Base-by-base conservation (phyloP, 2,113 vertebrate genomes). In the Caranx melampygus region DNA sequence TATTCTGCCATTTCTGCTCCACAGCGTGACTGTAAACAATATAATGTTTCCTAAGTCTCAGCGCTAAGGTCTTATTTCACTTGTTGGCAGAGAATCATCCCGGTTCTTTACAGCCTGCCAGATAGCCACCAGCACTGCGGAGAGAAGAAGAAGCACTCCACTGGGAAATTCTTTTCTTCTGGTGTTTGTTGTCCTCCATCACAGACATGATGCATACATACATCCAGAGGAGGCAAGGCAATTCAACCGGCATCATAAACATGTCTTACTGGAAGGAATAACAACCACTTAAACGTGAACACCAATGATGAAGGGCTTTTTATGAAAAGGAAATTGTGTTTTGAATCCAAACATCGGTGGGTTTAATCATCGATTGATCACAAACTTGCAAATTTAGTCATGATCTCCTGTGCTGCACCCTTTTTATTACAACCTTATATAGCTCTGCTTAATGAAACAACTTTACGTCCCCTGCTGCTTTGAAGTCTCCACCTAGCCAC, bases 11-110 rank as follows among this genome's bases (percentile, higher is more conserved):
- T 44, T 37, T 68, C 73, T 82, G 63, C 73, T 64, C 3, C 40
- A 42, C 21, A 37, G 67, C 66, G 14, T 5, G 57, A 75, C 67
- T 59, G 63, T 77, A 84, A 89, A 89, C 76, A 75, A 68, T 26
- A 63, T 77, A 57, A 63, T 37, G 80, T 71, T 79, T 72, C 69
- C 77, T 40, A 83, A 78, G 78, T 79, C 58, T 79, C 33, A 63
- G 49, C 64, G 26, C 64, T 49, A 33, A 82, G 45, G 67, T 87
- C 72, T 83, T 58, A 75, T 86, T 91, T 87, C 67, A 76, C 64
- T 80, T 34, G 21, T 15, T 78, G 78, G 55, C 82, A 73, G 45
- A 59, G 72, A 75, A 7, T 62, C 66, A 8, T 63, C 59, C 40
- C 12, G 2, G n/a, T 74, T 72, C 67, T 78, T 88, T 81, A 78